Conservation (phyloP, 2,113 vertebrate species). For the Ardeotis arabs region DNA sequence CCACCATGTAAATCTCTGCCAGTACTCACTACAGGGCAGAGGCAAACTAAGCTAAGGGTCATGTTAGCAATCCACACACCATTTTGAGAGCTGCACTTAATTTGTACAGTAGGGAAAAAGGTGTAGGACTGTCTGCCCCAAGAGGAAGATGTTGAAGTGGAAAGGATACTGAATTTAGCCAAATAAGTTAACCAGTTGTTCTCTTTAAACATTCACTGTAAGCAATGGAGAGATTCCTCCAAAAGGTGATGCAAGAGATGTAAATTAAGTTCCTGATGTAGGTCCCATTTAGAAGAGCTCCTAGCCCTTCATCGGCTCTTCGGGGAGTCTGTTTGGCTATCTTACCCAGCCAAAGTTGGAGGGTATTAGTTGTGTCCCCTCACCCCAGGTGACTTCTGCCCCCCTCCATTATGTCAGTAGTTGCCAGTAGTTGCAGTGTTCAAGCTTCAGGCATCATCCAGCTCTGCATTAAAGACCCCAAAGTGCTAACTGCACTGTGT, state of each 20-base stretch:
- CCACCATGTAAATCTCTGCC: neutral
- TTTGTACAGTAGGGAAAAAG: neutral
- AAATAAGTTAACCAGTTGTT: neutral
- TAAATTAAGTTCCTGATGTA: neutral
- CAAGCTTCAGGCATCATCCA: neutral
- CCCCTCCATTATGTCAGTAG: neutral
- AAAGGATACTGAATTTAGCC: neutral
- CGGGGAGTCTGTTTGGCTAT: neutral
- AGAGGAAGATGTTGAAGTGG: neutral
- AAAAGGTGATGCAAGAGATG: neutral
- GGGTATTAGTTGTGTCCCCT: no score
- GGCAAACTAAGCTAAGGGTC: neutral
- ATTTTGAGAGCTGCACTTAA: neutral
- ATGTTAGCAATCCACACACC: neutral
- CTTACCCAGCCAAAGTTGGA: neutral
- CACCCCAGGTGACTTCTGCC: neutral
- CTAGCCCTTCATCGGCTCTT: neutral
- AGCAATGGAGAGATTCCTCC: neutral
- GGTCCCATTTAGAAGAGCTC: neutral
- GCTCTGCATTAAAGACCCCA: neutral
- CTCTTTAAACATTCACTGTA: neutral
- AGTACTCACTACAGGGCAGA: neutral
- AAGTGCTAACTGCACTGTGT: neutral
- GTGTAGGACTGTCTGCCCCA: neutral
- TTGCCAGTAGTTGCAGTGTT: neutral